Evolutionary conservation across 2,888 invertebrate species (phyloP).

Genomic region (Adelognathus sp.): DNA sequence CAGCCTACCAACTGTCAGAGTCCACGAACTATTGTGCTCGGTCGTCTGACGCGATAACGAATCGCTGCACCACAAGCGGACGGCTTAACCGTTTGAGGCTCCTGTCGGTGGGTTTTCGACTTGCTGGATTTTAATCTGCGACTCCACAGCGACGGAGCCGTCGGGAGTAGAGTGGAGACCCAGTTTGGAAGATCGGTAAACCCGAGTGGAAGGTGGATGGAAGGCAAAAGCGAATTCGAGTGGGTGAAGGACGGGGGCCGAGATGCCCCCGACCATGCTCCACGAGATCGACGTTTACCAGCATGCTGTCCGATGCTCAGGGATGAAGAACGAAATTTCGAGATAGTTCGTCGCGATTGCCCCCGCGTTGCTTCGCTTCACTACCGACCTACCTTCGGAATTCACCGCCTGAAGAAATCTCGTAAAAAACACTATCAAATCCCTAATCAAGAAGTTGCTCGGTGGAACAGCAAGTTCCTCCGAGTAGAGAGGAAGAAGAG

Average conservation of each 20-base stretch:
- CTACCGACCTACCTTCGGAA: conserved; percentile 58
- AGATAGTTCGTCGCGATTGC: conserved; percentile 71
- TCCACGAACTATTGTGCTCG: conserved; percentile 44
- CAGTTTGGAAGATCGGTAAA: conserved; percentile 38
- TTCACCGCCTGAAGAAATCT: conserved; percentile 63
- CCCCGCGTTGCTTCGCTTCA: conserved; percentile 54
- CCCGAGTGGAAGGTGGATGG: conserved; percentile 3
- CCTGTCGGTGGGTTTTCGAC: conserved; percentile 17
- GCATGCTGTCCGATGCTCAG: conserved; percentile 56
- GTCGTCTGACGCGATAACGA: conserved; percentile 46
- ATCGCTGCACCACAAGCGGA: conserved; percentile 36
- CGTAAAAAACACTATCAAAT: conserved; percentile 72
- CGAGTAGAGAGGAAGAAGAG: conserved; percentile 45
- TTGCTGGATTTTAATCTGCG: conserved; percentile 58
- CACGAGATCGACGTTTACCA: conserved; percentile 56
- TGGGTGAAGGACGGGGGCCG: background rate
- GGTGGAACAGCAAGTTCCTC: conserved; percentile 64
- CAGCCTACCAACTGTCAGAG: background rate
- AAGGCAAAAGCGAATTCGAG: conserved; percentile 3
- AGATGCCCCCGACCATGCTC: conserved; percentile 1
- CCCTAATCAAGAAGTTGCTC: conserved; percentile 73
- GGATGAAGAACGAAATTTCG: conserved; percentile 65
- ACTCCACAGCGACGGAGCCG: conserved; percentile 29
- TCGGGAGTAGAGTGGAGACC: conserved; percentile 13
- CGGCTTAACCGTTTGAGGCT: conserved; percentile 22